These are phyloP conservation scores for Hedya salicella DNA, from an alignment of 2,888 invertebrate species.

Conservation along the genomic window DNA sequence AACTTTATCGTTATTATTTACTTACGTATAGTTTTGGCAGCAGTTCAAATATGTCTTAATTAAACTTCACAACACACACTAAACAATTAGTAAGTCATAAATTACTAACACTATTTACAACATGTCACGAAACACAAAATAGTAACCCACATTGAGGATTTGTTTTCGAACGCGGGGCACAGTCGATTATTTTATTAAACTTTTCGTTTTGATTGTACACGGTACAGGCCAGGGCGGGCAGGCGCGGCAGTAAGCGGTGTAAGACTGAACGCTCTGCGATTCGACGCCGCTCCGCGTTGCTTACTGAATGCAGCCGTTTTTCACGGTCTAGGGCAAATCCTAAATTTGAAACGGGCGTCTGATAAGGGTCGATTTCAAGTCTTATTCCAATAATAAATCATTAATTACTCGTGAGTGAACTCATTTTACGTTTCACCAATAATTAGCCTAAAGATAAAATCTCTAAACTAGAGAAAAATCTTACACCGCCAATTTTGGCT, in stretches of 20 bases:
- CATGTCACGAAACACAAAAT: conserved; percentile 1
- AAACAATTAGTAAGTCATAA: conserved; percentile 28
- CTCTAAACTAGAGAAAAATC: no score
- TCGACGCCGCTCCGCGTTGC: background rate
- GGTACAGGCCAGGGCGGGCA: conserved; percentile 27
- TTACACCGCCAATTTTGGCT: no score
- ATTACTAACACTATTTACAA: conserved; percentile 11
- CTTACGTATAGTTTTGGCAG: conserved; percentile 38
- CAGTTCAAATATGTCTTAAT: conserved; percentile 37
- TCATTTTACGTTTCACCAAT: no score
- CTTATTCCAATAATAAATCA: no score
- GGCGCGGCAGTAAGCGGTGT: conserved; percentile 37
- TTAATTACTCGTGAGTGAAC: no score
- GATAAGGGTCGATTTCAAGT: no score
- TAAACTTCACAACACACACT: conserved; percentile 35
- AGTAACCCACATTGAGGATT: conserved; percentile 3
- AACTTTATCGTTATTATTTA: conserved; percentile 34
- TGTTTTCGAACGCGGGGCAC: background rate
- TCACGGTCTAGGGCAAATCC: conserved; percentile 32
- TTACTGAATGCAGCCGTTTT: conserved; percentile 24
- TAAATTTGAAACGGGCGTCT: conserved; percentile 10
- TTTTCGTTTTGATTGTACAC: conserved; percentile 34
- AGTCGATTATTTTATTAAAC: conserved; percentile 23
- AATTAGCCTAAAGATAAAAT: no score
- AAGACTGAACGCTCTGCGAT: conserved; percentile 39